Evolutionary conservation across 2,797 vertebrate species (phyloP), one percentile per base, ranked within the genome.

Genomic region (Labeo calbasu): DNA sequence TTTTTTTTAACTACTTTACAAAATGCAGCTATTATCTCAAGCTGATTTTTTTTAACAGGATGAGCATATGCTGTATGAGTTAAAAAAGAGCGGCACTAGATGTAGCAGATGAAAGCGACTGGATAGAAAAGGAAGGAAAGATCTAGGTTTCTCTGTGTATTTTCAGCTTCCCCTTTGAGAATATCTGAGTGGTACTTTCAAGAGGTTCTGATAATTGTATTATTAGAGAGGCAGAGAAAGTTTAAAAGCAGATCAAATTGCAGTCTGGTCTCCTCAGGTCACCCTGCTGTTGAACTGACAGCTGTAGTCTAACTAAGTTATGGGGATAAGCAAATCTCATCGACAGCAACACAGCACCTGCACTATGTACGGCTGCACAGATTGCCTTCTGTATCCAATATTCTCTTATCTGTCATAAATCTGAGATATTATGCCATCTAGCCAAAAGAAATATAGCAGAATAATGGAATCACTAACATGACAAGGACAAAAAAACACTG

Each of bases 91-190:
- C 21, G 36, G 55, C 28, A 51, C 53, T 32, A 11, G 25, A 40
- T 19, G 21, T 2, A 51, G 69, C 15, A 21, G 71, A 68, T 55
- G n/a, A 68, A 83, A 83, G 48, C 8, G n/a, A 55, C 14, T 6
- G 50, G 13, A 50, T 21, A 2, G 59, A 76, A 69, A 66, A 15
- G 36, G 19, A 68, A 19, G 32, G 9, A 9, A 51, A 50, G 19
- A 82, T 82, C 57, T 36, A 66, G 81, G 28, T 53, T 82, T 75
- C 80, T 14, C 43, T 65, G 79, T 81, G 69, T 75, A 82, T 75
- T 82, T 75, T 66, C 81, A 76, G 71, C 48, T 40, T 55, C 59
- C 59, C 81, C 50, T 76, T 76, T 76, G 81, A 83, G 81, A 76
- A 17, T 76, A 55, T 76, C 10, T 21, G 19, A 50, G 55, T 13